Evolutionary conservation across 2,797 vertebrate genomes (phyloP).

Genomic region (Phataginus tricuspis): DNA sequence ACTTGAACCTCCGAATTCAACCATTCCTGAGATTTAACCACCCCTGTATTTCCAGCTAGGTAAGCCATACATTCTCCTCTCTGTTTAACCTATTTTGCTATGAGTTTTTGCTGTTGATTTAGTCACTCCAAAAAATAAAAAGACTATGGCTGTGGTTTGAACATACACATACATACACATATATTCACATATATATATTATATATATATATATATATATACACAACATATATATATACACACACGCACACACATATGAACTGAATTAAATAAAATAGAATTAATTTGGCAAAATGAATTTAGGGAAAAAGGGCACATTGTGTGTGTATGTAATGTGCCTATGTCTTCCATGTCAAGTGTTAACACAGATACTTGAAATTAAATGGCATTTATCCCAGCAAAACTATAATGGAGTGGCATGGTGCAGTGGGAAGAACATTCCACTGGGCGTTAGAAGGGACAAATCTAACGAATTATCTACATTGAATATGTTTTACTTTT

Average conservation of each 20-base stretch:
- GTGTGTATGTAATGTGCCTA: not conserved
- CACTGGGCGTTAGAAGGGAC: not conserved
- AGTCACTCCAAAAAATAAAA: conserved; percentile 27
- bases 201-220: not conserved
- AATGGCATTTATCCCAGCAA: not conserved
- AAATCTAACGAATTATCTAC: not conserved
- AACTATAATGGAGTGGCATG: not conserved
- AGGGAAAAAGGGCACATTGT: not conserved
- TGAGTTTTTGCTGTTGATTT: not conserved
- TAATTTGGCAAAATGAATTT: not conserved
- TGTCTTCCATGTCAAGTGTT: not conserved
- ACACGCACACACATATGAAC: not conserved
- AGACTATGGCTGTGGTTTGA: not conserved
- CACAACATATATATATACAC: not conserved
- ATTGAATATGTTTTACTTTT: not conserved
- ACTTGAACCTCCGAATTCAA: not conserved
- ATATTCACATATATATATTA: not conserved
- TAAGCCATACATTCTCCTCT: not conserved
- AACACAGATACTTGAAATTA: not conserved
- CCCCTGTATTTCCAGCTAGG: not conserved
- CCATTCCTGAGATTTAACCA: not conserved
- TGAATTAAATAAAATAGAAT: not conserved
- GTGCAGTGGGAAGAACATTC: not conserved
- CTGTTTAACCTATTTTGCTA: not conserved
- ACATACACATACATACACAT: not conserved